Evolutionary conservation across 2,113 vertebrate species (phyloP).

Genomic region (Mirza zaza): DNA sequence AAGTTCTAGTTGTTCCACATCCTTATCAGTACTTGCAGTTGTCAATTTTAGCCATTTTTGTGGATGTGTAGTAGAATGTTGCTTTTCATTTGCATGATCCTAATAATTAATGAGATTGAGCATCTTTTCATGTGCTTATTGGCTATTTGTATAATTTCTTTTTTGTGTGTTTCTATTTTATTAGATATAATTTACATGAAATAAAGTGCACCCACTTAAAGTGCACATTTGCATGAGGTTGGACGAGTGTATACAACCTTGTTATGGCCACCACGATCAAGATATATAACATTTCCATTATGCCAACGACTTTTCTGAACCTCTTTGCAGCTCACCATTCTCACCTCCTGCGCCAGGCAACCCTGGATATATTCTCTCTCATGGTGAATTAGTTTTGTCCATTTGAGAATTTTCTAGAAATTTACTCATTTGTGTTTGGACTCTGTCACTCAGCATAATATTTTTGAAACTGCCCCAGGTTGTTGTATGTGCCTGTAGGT

Average conservation of each 20-base stretch:
- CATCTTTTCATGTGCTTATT: not conserved
- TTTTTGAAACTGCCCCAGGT: not conserved
- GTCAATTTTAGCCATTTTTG: not conserved
- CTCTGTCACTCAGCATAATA: not conserved
- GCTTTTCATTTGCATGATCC: not conserved
- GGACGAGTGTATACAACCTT: not conserved
- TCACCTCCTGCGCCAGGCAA: not conserved
- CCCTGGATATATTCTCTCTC: not conserved
- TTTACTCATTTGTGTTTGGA: not conserved
- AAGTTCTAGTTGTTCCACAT: not conserved
- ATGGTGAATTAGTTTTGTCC: not conserved
- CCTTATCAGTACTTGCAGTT: not conserved
- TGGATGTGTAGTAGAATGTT: not conserved
- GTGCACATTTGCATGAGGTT: not conserved
- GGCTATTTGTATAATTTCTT: not conserved
- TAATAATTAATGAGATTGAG: not conserved
- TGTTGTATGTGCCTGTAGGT: not conserved
- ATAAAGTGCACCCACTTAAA: not conserved
- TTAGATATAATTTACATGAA: not conserved
- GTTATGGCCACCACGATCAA: not conserved
- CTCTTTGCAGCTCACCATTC: not conserved
- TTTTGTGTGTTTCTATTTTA: not conserved
- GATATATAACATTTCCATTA: not conserved
- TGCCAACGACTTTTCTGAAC: not conserved
- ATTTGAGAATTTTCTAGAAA: not conserved